These are phyloP conservation scores for Tetramorium bicarinatum DNA, from an alignment of 2,888 invertebrate species.

Conservation along the genomic window DNA sequence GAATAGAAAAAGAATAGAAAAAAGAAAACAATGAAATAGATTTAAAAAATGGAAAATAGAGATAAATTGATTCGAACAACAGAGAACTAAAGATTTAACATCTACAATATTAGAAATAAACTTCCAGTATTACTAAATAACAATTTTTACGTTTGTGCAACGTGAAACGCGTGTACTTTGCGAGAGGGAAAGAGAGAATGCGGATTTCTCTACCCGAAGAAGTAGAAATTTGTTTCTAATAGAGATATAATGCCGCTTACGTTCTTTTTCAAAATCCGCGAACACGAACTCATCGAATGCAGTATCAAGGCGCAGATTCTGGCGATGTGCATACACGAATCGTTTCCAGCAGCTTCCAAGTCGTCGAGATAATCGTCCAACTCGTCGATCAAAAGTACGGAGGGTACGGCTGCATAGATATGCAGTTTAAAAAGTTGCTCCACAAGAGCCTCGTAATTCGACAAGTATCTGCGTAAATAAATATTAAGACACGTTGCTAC, in stretches of 20 bases:
- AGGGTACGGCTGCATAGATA: slow-evolving; percentile 77
- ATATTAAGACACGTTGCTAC: background rate
- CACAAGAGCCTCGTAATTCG: slow-evolving; percentile 78
- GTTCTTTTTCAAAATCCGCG: slow-evolving; percentile 70
- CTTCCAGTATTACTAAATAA: background rate
- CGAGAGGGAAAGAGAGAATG: background rate
- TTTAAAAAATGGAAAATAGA: background rate
- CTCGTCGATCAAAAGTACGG: slow-evolving; percentile 81
- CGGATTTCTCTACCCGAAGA: background rate
- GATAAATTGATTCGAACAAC: background rate
- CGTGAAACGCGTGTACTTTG: background rate
- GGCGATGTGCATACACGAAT: slow-evolving; percentile 73
- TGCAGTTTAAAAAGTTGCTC: slow-evolving; percentile 79
- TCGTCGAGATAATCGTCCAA: slow-evolving; percentile 78
- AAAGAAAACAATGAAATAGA: no score
- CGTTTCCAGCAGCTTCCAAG: slow-evolving; percentile 53
- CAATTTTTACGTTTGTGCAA: background rate
- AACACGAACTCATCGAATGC: slow-evolving; percentile 79
- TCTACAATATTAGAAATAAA: background rate
- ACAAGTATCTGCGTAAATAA: slow-evolving; percentile 78
- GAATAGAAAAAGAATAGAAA: no score
- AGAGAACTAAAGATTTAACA: background rate
- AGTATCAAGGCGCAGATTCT: slow-evolving; percentile 77
- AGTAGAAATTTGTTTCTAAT: slow-evolving; percentile 15
- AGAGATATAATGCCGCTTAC: slow-evolving; percentile 59